phyloP scores from a whole-genome alignment of 2,888 invertebrate species.

The Cordilura impudica region DNA sequence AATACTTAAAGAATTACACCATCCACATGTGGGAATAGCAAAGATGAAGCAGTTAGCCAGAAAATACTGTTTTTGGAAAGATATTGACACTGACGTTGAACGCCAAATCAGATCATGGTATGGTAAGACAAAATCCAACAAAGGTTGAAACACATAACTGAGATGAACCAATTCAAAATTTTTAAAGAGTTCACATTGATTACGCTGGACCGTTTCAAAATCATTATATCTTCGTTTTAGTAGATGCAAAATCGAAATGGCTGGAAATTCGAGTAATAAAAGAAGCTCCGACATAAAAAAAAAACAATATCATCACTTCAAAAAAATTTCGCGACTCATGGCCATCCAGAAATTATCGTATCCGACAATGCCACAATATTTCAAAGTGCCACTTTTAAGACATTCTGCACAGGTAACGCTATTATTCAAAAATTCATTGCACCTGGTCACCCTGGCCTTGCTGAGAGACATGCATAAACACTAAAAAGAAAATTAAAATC shows the following conservation, averaged over 20 bases:
- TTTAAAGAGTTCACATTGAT: slow-evolving; percentile 35
- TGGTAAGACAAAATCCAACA: slow-evolving; percentile 12
- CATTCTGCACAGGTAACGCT: slow-evolving; percentile 23
- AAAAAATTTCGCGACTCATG: background rate
- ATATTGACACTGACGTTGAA: slow-evolving; percentile 68
- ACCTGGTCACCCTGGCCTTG: slow-evolving; percentile 38
- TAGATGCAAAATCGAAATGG: slow-evolving; percentile 35
- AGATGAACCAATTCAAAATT: slow-evolving; percentile 38
- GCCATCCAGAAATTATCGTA: background rate
- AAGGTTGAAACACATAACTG: slow-evolving; percentile 15
- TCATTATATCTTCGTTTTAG: slow-evolving; percentile 10
- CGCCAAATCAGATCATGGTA: slow-evolving; percentile 25
- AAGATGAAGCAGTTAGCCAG: slow-evolving; percentile 68
- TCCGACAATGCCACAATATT: slow-evolving; percentile 7
- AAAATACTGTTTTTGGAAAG: slow-evolving; percentile 67
- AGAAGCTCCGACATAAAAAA: slow-evolving; percentile 37
- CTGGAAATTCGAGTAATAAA: slow-evolving; percentile 19
- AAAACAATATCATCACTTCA: slow-evolving; percentile 34
- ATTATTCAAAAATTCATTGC: slow-evolving; percentile 56
- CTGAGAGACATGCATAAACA: slow-evolving; percentile 45
- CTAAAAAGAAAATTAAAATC: slow-evolving; percentile 40
- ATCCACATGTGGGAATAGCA: slow-evolving; percentile 67
- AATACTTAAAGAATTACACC: slow-evolving; percentile 9
- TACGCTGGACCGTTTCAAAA: slow-evolving; percentile 35
- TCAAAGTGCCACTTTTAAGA: slow-evolving; percentile 30